Conservation (phyloP, 2,797 vertebrate species). For the Gila robusta region DNA sequence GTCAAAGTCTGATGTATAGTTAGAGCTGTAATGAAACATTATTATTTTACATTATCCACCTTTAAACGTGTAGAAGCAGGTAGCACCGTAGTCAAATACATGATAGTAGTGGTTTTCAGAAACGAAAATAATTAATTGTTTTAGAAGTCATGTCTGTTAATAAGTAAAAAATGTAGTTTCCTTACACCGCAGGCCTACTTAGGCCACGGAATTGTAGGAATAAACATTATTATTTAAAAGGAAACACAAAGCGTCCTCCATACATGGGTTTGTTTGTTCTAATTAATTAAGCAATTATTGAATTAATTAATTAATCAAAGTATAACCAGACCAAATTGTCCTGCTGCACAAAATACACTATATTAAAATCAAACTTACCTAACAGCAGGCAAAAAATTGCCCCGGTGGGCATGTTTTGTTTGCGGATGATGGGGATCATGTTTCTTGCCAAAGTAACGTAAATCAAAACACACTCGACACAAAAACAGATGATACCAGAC, state of each 20-base stretch:
- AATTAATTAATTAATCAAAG: not conserved
- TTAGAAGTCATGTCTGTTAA: not conserved
- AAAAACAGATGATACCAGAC: conserved; percentile 1
- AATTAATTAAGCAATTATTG: not conserved
- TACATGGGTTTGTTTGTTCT: not conserved
- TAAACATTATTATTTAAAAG: not conserved
- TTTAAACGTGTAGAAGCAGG: not conserved
- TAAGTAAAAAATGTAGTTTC: not conserved
- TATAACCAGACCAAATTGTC: not conserved
- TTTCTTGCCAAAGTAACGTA: conserved; percentile 55
- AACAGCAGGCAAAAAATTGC: conserved; percentile 68
- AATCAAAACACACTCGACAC: conserved; percentile 58
- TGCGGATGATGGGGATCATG: conserved; percentile 67
- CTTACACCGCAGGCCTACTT: not conserved
- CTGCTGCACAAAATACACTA: not conserved
- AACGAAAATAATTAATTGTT: not conserved
- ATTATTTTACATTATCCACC: not conserved
- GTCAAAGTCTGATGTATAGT: conserved; percentile 68
- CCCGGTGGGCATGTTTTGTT: conserved; percentile 60
- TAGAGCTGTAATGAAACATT: conserved; percentile 61
- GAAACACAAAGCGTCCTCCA: not conserved
- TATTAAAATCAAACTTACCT: conserved; percentile 66
- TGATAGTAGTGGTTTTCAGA: not conserved
- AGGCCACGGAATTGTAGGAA: not conserved
- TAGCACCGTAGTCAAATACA: not conserved